Percentiles rank a stretch among this genome's conserved stretches.
Conservation (phyloP, 2,888 invertebrate species). For the Leptinotarsa tumamoca region DNA sequence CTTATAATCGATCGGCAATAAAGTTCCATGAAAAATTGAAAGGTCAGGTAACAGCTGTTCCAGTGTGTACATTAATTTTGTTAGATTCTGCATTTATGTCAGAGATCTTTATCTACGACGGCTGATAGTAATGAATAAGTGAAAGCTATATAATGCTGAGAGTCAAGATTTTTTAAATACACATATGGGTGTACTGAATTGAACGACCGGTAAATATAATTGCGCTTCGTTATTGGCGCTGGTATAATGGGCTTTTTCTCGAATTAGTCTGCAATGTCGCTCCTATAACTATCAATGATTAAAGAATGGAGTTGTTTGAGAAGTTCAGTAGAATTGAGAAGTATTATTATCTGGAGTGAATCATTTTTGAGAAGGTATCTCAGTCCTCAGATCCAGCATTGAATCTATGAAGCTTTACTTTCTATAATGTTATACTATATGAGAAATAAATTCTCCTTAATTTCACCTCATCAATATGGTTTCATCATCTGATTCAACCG, state of each 20-base stretch:
- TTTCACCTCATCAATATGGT: too few relatives aligned
- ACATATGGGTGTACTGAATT: constrained; percentile 13
- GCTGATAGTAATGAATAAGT: constrained; percentile 16
- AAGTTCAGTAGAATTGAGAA: too few relatives aligned
- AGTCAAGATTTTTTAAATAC: constrained; percentile 15
- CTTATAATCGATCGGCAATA: constrained; percentile 3
- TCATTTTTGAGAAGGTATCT: too few relatives aligned
- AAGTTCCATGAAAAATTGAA: not conserved
- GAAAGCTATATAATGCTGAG: constrained; percentile 13
- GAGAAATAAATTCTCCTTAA: too few relatives aligned
- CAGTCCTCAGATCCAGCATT: too few relatives aligned
- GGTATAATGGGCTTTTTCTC: not conserved
- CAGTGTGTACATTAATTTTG: constrained; percentile 6
- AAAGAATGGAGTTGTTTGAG: too few relatives aligned
- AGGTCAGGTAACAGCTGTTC: constrained; percentile 8
- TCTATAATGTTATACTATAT: too few relatives aligned
- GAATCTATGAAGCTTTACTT: too few relatives aligned
- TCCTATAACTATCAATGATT: too few relatives aligned
- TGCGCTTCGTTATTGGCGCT: not conserved
- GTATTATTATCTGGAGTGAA: too few relatives aligned
- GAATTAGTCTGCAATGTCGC: not conserved
- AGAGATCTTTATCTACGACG: constrained; percentile 16
- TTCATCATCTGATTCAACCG: too few relatives aligned
- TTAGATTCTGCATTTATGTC: constrained; percentile 22
- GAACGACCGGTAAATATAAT: not conserved